A percentile compares a stretch with the other conserved stretches of the same genome.
Conservation (phyloP, 2,888 invertebrate species). For the Polydrusus tereticollis region DNA sequence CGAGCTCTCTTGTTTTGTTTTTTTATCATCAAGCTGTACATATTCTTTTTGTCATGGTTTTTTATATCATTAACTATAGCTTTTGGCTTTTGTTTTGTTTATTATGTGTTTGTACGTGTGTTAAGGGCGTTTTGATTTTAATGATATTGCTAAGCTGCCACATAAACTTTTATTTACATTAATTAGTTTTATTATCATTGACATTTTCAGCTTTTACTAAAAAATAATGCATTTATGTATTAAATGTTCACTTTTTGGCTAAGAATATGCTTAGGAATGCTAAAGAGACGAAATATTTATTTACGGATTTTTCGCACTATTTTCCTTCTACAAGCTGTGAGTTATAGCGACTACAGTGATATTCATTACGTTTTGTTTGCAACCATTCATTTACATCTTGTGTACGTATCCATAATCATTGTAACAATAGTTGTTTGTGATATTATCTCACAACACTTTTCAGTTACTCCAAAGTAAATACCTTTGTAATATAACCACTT, state of each 20-base stretch:
- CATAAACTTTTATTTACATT: background rate
- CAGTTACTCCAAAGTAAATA: no score
- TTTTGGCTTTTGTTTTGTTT: background rate
- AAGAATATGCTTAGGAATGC: background rate
- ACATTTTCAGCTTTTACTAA: background rate
- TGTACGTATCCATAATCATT: no score
- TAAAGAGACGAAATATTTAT: no score
- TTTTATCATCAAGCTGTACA: background rate
- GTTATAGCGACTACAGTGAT: no score
- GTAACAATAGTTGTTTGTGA: no score
- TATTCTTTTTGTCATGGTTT: background rate
- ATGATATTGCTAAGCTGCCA: background rate
- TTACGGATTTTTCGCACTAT: no score
- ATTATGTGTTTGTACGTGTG: conserved; percentile 34
- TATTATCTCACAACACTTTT: background rate
- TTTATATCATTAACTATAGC: background rate
- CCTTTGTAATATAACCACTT: no score
- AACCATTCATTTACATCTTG: no score
- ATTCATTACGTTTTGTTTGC: no score
- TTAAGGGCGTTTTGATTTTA: conserved; percentile 2
- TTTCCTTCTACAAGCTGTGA: no score
- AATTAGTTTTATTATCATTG: background rate
- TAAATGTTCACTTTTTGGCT: background rate
- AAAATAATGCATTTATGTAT: background rate
- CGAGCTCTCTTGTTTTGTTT: no score